A percentile compares a stretch with the other conserved stretches of the same genome.
These are phyloP conservation scores for Hycleus cichorii DNA, from an alignment of 1,140 invertebrate genomes.

Conservation along the genomic window DNA sequence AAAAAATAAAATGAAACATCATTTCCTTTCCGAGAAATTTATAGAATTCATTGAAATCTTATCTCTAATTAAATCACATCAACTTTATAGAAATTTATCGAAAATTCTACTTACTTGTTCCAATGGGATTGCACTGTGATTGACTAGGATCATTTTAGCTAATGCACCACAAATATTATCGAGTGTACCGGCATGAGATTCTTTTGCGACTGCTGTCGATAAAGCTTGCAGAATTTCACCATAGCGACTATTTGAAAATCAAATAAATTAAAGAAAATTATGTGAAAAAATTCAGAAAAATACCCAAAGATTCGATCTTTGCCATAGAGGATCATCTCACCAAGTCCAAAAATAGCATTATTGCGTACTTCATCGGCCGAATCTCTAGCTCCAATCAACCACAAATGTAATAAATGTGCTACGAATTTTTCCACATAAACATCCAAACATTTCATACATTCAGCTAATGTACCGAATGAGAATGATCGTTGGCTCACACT, in stretches of 20 bases:
- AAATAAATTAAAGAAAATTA: neutral
- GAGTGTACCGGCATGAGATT: conserved; percentile 52
- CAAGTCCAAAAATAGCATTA: conserved; percentile 69
- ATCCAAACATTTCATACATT: conserved; percentile 58
- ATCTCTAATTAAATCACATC: no score
- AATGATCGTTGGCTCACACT: conserved; percentile 60
- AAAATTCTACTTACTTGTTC: conserved; percentile 45
- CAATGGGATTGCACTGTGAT: conserved; percentile 55
- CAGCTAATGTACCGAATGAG: conserved; percentile 63
- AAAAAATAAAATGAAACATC: neutral
- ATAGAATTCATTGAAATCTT: no score
- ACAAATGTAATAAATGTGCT: conserved; percentile 53
- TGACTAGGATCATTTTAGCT: conserved; percentile 62
- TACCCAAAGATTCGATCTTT: conserved; percentile 42
- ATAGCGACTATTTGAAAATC: conserved; percentile 46
- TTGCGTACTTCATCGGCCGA: conserved; percentile 63
- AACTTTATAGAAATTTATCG: neutral
- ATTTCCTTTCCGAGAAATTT: no score
- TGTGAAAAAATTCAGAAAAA: neutral
- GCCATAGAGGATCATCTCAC: conserved; percentile 59
- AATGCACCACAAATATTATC: conserved; percentile 76
- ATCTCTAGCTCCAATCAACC: conserved; percentile 55
- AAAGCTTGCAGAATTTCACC: conserved; percentile 56
- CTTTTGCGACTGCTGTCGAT: conserved; percentile 54
- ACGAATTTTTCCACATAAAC: conserved; percentile 50